These are phyloP conservation scores for Phoxinus phoxinus DNA, from an alignment of 2,113 vertebrate genomes.

Conservation along the genomic window DNA sequence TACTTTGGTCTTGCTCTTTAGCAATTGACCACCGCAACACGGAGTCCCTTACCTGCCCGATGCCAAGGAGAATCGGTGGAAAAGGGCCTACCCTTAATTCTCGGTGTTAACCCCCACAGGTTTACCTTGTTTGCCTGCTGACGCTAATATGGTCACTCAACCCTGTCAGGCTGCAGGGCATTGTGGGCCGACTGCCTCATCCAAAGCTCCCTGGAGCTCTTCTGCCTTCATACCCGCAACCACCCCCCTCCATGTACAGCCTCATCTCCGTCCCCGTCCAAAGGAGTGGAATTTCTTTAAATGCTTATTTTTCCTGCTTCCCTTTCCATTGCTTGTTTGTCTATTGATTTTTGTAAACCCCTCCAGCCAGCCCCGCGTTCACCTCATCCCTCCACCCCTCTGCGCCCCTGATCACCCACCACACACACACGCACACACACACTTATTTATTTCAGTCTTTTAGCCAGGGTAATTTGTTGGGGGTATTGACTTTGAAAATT, in stretches of 20 bases:
- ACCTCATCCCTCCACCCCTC: conserved; percentile 56
- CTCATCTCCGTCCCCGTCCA: conserved; percentile 25
- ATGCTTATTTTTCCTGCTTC: conserved; percentile 72
- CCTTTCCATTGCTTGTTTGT: conserved; percentile 72
- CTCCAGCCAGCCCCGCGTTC: conserved; percentile 39
- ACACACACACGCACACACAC: conserved; percentile 34
- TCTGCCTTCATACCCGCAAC: conserved; percentile 56
- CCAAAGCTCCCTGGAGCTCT: conserved; percentile 67
- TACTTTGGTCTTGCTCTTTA: conserved; percentile 76
- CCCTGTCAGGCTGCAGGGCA: conserved; percentile 77
- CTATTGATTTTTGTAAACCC: conserved; percentile 74
- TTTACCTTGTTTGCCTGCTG: conserved; percentile 61
- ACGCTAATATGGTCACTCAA: conserved; percentile 78
- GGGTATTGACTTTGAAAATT: conserved; percentile 94
- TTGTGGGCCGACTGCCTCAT: conserved; percentile 68
- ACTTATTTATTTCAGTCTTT: conserved; percentile 82
- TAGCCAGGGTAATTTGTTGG: conserved; percentile 90
- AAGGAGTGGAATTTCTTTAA: conserved; percentile 73
- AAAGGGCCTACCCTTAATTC: conserved; percentile 54
- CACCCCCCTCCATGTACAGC: neutral
- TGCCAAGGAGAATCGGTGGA: conserved; percentile 55
- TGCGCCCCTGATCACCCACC: conserved; percentile 34
- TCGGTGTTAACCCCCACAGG: conserved; percentile 32
- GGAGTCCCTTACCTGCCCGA: conserved; percentile 58
- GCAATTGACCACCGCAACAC: conserved; percentile 64